Evolutionary conservation across 2,888 invertebrate genomes (phyloP).

Genomic region (Drosophila subquinaria): DNA sequence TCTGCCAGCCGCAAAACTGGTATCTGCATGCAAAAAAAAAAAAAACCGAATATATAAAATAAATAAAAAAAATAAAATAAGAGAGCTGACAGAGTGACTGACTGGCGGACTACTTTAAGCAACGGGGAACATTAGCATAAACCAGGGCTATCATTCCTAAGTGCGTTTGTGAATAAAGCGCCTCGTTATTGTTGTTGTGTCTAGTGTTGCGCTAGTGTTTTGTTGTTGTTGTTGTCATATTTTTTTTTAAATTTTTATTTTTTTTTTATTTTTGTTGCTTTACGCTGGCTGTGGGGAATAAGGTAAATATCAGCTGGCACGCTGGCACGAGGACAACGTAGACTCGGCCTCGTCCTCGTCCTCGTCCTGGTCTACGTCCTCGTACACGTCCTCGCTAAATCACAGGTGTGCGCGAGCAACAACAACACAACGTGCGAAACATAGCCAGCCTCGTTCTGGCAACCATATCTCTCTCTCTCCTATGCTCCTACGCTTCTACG

Average conservation of each 20-base stretch:
- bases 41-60: no score
- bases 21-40: conserved; percentile 1
- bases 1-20: conserved; percentile 6
- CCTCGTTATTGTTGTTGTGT: conserved; percentile 55
- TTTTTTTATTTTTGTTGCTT: conserved; percentile 6
- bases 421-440: conserved; percentile 60
- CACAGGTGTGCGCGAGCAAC: conserved; percentile 70
- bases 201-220: conserved; percentile 55
- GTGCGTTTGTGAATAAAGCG: conserved; percentile 65
- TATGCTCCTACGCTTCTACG: conserved; percentile 15
- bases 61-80: background rate
- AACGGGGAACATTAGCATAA: conserved; percentile 74
- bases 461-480: conserved; percentile 6
- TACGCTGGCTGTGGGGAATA: conserved; percentile 52
- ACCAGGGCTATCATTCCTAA: conserved; percentile 77
- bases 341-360: conserved; percentile 53
- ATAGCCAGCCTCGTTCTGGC: conserved; percentile 43
- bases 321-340: conserved; percentile 56
- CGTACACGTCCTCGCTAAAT: conserved; percentile 58
- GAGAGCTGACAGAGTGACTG: conserved; percentile 5
- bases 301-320: conserved; percentile 76
- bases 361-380: conserved; percentile 39
- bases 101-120: conserved; percentile 45
- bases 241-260: conserved; percentile 18
- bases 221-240: conserved; percentile 12